These are phyloP conservation scores for Caenorhabditis angaria DNA, from an alignment of 2,888 invertebrate species.

Conservation along the genomic window DNA sequence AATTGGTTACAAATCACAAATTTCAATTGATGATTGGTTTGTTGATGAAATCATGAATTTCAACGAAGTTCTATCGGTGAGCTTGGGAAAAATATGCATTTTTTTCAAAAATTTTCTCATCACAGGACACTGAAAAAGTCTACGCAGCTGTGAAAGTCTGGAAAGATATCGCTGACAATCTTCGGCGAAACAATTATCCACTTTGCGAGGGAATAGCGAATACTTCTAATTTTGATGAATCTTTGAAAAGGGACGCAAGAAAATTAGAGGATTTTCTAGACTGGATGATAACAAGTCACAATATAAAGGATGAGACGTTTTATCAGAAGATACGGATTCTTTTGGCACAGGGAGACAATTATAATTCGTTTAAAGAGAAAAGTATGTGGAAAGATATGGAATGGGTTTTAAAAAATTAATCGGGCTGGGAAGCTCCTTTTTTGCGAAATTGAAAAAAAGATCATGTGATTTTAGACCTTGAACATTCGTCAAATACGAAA, in stretches of 20 bases:
- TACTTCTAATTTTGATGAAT: constrained; percentile 9
- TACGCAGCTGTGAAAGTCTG: constrained; percentile 26
- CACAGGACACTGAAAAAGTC: constrained; percentile 18
- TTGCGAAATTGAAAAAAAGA: too few relatives aligned
- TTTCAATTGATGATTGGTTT: constrained; percentile 18
- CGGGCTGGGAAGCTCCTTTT: too few relatives aligned
- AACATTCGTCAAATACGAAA: too few relatives aligned
- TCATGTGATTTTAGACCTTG: too few relatives aligned
- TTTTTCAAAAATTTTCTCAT: neutral
- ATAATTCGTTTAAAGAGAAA: constrained; percentile 37
- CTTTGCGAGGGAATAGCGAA: constrained; percentile 21
- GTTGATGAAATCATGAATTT: constrained; percentile 17
- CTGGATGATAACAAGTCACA: constrained; percentile 14
- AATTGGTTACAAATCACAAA: neutral
- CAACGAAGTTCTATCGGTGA: constrained; percentile 18
- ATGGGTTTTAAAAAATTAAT: neutral
- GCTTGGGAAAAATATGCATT: neutral
- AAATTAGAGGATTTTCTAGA: constrained; percentile 34
- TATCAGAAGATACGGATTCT: constrained; percentile 23
- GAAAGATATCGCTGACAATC: constrained; percentile 35
- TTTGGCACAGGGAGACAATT: constrained; percentile 40
- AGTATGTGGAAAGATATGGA: constrained; percentile 22
- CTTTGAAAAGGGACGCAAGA: constrained; percentile 12
- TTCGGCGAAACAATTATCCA: constrained; percentile 32
- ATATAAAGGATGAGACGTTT: constrained; percentile 2